phyloP scores from a whole-genome alignment of 1,140 invertebrate species.

The Temnothorax nylanderi region DNA sequence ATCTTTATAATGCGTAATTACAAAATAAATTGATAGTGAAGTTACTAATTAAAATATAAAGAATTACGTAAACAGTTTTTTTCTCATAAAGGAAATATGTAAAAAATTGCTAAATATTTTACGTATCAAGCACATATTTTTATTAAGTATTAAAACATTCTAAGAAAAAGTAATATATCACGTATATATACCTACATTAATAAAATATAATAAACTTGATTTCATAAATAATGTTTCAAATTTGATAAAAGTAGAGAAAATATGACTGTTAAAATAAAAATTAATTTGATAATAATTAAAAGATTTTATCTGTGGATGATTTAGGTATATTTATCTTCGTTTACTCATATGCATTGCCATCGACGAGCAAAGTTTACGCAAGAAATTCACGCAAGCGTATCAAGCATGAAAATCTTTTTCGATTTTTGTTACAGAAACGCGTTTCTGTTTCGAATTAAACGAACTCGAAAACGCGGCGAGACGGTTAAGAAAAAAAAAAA shows the following conservation, averaged over 20 bases:
- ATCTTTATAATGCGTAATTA: background rate
- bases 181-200: background rate
- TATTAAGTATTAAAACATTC: background rate
- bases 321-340: background rate
- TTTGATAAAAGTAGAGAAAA: background rate
- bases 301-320: background rate
- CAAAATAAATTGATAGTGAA: background rate
- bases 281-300: background rate
- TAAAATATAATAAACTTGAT: background rate
- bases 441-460: background rate
- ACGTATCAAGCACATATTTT: background rate
- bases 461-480: slow-evolving; percentile 38
- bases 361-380: background rate
- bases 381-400: background rate
- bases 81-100: background rate
- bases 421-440: background rate
- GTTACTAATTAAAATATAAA: background rate
- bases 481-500: slow-evolving; percentile 55
- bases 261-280: background rate
- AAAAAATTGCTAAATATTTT: slow-evolving; percentile 5
- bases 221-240: background rate
- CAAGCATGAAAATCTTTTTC: background rate
- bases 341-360: background rate
- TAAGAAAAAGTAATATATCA: background rate
- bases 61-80: background rate